phyloP scores from a whole-genome alignment of 2,888 invertebrate genomes.

The Rhagium mordax region DNA sequence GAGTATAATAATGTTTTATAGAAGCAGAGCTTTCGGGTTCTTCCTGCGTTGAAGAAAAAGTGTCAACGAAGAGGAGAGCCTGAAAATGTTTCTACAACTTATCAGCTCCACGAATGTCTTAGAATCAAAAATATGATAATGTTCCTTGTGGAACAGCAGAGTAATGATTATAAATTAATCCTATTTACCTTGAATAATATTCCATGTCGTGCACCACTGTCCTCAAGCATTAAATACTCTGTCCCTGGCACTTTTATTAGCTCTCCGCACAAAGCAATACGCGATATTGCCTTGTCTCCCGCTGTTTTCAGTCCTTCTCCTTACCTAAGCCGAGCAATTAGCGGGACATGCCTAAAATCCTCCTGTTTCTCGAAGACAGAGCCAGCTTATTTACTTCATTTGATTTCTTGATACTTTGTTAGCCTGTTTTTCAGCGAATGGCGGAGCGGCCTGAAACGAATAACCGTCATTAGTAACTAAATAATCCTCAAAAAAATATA shows the following conservation, averaged over 20 bases:
- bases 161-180: too few species aligned
- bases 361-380: constrained; percentile 41
- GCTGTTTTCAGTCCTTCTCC: constrained; percentile 57
- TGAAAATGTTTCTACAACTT: too few species aligned
- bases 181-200: too few species aligned
- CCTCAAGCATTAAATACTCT: constrained; percentile 27
- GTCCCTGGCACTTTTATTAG: constrained; percentile 68
- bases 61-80: too few species aligned
- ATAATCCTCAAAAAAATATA: too few species aligned
- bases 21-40: too few species aligned
- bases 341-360: constrained; percentile 57
- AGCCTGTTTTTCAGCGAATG: constrained; percentile 22
- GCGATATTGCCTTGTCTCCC: constrained; percentile 62
- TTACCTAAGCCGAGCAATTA: constrained; percentile 64
- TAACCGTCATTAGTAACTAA: background rate
- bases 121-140: too few species aligned
- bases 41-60: too few species aligned
- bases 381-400: constrained; percentile 43
- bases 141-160: too few species aligned
- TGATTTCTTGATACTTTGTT: constrained; percentile 35
- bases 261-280: constrained; percentile 58
- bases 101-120: too few species aligned
- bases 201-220: constrained; percentile 16
- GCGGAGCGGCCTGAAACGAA: constrained; percentile 1
- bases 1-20: too few species aligned